Percentiles rank a stretch among this genome's conserved stretches.
Evolutionary conservation across 2,797 vertebrate genomes (phyloP).

Genomic region (Cuculus canorus): DNA sequence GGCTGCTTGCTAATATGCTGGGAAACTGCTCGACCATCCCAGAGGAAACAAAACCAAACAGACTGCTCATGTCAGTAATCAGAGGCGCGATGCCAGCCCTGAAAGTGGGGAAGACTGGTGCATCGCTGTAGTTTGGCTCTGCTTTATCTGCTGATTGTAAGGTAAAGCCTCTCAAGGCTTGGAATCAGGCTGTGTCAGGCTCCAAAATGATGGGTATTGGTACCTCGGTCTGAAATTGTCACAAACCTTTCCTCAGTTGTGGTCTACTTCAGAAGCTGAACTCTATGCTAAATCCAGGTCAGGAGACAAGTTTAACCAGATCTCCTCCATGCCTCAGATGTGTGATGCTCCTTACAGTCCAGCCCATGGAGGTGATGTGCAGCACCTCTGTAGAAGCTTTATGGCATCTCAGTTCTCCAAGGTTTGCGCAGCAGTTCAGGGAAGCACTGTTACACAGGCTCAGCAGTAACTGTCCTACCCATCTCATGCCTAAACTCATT

Average conservation of each 20-base stretch:
- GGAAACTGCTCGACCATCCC: conserved; percentile 15
- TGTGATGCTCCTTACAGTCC: not conserved
- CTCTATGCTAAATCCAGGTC: not conserved
- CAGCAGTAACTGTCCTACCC: not conserved
- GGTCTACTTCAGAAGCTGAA: not conserved
- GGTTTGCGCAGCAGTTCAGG: not conserved
- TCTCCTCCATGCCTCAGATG: not conserved
- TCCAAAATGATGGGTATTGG: not conserved
- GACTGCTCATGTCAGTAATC: not conserved
- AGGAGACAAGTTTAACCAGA: not conserved
- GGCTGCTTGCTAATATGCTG: conserved; percentile 14
- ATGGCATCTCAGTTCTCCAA: not conserved
- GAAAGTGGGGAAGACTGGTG: not conserved
- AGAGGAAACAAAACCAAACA: not conserved
- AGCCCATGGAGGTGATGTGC: not conserved
- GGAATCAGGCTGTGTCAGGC: not conserved
- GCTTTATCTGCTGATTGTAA: not conserved
- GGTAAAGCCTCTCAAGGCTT: too few species aligned
- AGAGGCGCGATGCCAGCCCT: not conserved
- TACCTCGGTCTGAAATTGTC: not conserved
- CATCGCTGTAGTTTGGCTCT: not conserved
- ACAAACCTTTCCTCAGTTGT: not conserved
- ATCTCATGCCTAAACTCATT: not conserved
- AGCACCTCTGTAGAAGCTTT: not conserved
- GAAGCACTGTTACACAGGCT: not conserved